Base-by-base conservation (phyloP, 1,140 invertebrate species). In the Anagrus nilaparvatae region DNA sequence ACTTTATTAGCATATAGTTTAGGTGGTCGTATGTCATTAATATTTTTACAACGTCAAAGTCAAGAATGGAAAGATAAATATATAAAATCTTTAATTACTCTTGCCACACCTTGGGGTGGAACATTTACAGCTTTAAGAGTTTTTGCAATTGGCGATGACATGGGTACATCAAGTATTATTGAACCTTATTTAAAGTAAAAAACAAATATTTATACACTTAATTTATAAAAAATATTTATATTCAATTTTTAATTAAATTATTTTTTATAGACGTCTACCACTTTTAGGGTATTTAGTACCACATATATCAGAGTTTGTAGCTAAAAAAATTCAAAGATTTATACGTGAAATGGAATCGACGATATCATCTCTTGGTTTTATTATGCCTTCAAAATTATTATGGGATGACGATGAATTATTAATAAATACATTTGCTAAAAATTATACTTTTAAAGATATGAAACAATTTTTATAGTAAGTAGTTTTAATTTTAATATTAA, bases 1-100 rank as follows among this genome's bases (percentile, higher is more conserved):
- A 82, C 94, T 0, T 57, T 97, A 1, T 53, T 99, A 16, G 82
- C 81, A 2, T 96, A 99, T 64, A 96, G 91, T 53, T 96, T 98
- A 93, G 96, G 95, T 4, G 86, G 85, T 28, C 82, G 87, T 1
- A 82, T 92, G 76, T 75, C 79, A 4, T 69, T 91, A 16, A 80
- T 90, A 52, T 93, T 97, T 61, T 72, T 97, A 5, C 83, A 88
- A 54, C 61, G 74, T 38, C 84, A 88, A 66, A 69, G 65, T 6
- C 77, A 87, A 58, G 53, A 57, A 7, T 98, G 94, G 94, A 98
- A 98, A 62, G 75, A 90, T 47, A 87, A 89, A 67, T 94, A 89
- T 59, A 80, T 99, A 13, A 68, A 76, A 43, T 62, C 78, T 13
- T 67, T 94, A 36, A 76, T 99, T 3, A 82, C 87, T 2, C 59